Base-by-base conservation (phyloP, 2,113 vertebrate genomes). In the Empidonax traillii region DNA sequence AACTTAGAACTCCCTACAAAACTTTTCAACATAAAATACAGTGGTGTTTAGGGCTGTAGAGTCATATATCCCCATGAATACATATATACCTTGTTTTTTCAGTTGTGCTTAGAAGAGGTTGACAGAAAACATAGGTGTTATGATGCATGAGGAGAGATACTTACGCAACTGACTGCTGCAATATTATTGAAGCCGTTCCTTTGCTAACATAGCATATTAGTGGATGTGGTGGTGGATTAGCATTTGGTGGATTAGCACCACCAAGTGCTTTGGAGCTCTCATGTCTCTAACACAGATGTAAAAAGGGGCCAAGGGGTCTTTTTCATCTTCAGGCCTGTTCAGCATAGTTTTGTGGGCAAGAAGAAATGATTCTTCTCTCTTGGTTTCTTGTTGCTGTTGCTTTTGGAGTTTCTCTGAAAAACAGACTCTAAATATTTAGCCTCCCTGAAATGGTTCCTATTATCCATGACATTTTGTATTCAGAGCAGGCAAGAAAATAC, bases 101-200 rank as follows among this genome's bases (percentile, higher is more conserved):
- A 3, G 1, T 6, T 44, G 9, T 30, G 4, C 8, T 41, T 73
- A 23, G 43, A 49, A 24, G 21, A 56, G 46, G 9, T 22, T 30
- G 46, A 43, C 19, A 73, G 88, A 51, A n/a, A 61, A 24, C 30
- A 39, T 8, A 6, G 68, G 23, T 78, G 8, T n/a, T 52, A 11
- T 1, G 8, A 24, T 17, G 8, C 4, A 1, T 12, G 4, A 18
- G n/a, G 18, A 44, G 62, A 35, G 30, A 14, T 2, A 18, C 0
- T 9, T 41, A 9, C n/a, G 15, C 12, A 18, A 9, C 0, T 37
- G 52, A 25, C 10, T 15, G 10, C 63, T 55, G 44, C 67, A 39
- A 3, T 46, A 10, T 14, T 76, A 83, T 68, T 61, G 27, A 43
- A 72, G 20, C 46, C 58, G 25, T n/a, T 90, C 20, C 24, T 66